Base-by-base conservation (phyloP, 37 sponge, comb jelly and placozoan genomes). In the Beroe ovata region DNA sequence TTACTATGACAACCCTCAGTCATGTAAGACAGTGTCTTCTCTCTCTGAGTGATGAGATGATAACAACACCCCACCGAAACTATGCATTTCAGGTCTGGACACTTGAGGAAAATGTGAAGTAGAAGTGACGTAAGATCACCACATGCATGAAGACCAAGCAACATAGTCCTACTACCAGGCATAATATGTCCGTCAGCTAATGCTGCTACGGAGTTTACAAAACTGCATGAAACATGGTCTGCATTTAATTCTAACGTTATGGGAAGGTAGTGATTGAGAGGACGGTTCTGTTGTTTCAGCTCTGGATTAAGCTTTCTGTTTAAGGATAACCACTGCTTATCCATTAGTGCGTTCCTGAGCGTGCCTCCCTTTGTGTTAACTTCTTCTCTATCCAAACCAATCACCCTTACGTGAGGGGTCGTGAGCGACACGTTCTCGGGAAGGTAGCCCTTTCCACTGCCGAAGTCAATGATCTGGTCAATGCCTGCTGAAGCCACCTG, bases 391-490 rank as follows among this genome's bases (percentile, higher is more conserved):
- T 77, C 84, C 18, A 77, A n/a, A 8, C 84, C 84, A 77, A 77
- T 36, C 8, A 77, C 84, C 4, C n/a, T 16, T 3, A 77, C 22
- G 2, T 35, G 36, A 1, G 84, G 84, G 20, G 21, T 36, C 41
- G 84, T 42, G 14, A 77, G 38, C 6, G 84, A 42, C 1, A 77
- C 41, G n/a, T 77, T 21, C 84, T 77, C 84, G 0, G 84, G 54
- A 23, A 77, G 84, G 22, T 77, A 77, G 18, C 84, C 84, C 47
- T 77, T 77, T 6, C 84, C 84, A 77, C 84, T 77, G 41, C 84
- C 84, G 33, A 77, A 77, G 38, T 77, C 84, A 77, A 77, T 77
- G 28, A 77, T 54, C 38, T 77, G 84, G 16, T 6, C 21, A 29
- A 71, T 36, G 23, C 38, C 11, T 1, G 26, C 22, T 32, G 36